Base-by-base conservation (phyloP, 92 coral and sea anemone species). In the Anthopleura xanthogrammica region DNA sequence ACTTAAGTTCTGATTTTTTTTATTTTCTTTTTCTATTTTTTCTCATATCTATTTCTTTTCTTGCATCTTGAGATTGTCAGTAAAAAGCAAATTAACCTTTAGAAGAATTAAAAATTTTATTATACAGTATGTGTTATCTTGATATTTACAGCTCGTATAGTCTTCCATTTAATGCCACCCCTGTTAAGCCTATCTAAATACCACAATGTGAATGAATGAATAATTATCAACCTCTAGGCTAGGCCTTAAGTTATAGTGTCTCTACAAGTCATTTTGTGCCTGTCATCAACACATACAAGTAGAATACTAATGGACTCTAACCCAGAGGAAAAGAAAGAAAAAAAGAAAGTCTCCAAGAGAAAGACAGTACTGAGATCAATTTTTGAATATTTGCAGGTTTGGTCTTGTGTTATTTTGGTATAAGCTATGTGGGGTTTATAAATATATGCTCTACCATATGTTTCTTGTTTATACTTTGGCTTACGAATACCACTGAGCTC, bases 131-230 rank as follows among this genome's bases (percentile, higher is more conserved):
- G 1, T 62, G 70, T 68, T 68, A 23, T 36, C 74, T 36, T 68
- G 20, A 68, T 81, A 70, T 81, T 71, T 70, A 52, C 77, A 60
- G 84, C 16, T 48, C 5, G 43, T 70, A 7, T 50, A 20, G 77
- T 48, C 66, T 13, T 75, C 41, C 84, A 81, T 23, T 56, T 23
- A 57, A 3, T 24, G 24, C 14, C 48, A 50, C 65, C 58, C 65
- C 16, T 11, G 50, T 81, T 81, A 81, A 81, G 55, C 22, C 66
- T 81, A 42, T 17, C 9, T 57, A 41, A 75, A 68, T 65, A 81
- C 84, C 84, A 81, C 84, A 81, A 57, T 75, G 48, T 68, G 74
- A 66, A 12, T 80, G 62, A 70, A 46, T 81, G 84, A 81, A 81
- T 81, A 81, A 81, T 81, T 68, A 68, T 29, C 14, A 29, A 36